phyloP scores from a whole-genome alignment of 2,797 vertebrate genomes.

The Sebastes nivosus region DNA sequence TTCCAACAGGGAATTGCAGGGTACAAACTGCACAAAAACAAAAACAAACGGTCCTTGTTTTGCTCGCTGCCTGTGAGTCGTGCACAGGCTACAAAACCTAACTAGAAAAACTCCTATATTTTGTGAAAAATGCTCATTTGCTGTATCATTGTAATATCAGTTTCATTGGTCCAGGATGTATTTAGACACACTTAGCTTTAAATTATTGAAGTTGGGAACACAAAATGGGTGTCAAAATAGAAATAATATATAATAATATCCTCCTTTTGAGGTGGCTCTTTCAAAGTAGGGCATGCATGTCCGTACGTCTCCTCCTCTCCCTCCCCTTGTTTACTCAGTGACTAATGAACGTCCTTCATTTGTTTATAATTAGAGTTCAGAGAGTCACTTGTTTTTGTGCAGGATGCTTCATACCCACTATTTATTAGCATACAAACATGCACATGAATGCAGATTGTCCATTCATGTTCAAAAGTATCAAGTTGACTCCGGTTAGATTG shows the following conservation, averaged over 20 bases:
- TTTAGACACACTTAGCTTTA: neutral
- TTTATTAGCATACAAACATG: neutral
- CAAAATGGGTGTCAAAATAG: neutral
- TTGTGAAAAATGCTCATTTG: neutral
- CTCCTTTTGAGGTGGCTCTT: neutral
- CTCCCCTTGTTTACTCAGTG: constrained; percentile 33
- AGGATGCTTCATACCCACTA: neutral
- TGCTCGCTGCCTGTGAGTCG: neutral
- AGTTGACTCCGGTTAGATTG: neutral
- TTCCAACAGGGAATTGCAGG: constrained; percentile 8
- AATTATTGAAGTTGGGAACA: neutral
- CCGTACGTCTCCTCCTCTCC: neutral
- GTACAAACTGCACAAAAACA: constrained; percentile 11
- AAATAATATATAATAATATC: neutral
- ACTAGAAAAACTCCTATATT: neutral
- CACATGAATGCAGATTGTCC: neutral
- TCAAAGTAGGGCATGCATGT: constrained; percentile 9
- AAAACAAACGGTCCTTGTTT: constrained; percentile 12
- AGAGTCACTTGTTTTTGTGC: constrained; percentile 27
- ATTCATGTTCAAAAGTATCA: neutral
- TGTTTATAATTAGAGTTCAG: constrained; percentile 43
- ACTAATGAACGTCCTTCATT: constrained; percentile 40
- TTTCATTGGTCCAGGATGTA: neutral
- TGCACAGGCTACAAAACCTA: neutral
- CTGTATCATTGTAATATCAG: neutral